Evolutionary conservation across 2,888 invertebrate genomes (phyloP).

Genomic region (Rhabditophanes sp.): DNA sequence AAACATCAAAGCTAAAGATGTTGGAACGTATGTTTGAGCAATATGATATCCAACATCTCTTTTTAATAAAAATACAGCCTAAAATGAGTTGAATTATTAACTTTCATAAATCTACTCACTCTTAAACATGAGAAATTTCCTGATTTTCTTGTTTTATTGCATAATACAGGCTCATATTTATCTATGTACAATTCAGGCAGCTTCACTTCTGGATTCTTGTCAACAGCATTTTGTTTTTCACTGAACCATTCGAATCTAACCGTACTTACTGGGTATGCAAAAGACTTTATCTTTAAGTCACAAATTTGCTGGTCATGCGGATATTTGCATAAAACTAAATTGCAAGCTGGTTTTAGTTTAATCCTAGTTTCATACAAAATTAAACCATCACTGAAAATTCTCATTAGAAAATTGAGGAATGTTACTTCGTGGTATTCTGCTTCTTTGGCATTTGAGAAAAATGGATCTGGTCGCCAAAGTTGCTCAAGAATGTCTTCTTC

Average conservation of each 20-base stretch:
- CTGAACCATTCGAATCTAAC: constrained; percentile 44
- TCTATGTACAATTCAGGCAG: constrained; percentile 36
- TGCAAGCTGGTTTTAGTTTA: constrained; percentile 38
- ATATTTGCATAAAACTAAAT: constrained; percentile 42
- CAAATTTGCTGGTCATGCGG: constrained; percentile 43
- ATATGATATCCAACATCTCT: constrained; percentile 42
- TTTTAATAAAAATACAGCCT: constrained; percentile 38
- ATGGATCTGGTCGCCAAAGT: constrained; percentile 38
- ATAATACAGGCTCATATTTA: constrained; percentile 24
- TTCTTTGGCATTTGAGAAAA: constrained; percentile 43
- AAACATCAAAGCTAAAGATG: constrained; percentile 42
- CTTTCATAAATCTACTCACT: no score
- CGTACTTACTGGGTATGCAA: constrained; percentile 41
- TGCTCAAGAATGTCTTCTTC: constrained; percentile 33
- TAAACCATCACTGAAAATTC: constrained; percentile 39
- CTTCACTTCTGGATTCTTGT: constrained; percentile 43
- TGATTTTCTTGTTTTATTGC: constrained; percentile 26
- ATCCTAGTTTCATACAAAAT: constrained; percentile 42
- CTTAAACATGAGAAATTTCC: no score
- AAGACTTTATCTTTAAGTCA: constrained; percentile 39
- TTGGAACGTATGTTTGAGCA: constrained; percentile 42
- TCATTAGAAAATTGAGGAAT: constrained; percentile 42
- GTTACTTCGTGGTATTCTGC: constrained; percentile 44
- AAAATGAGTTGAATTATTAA: no score
- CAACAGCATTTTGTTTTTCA: constrained; percentile 32